Conservation (phyloP, 1,140 invertebrate species). For the Argopecten irradians region DNA sequence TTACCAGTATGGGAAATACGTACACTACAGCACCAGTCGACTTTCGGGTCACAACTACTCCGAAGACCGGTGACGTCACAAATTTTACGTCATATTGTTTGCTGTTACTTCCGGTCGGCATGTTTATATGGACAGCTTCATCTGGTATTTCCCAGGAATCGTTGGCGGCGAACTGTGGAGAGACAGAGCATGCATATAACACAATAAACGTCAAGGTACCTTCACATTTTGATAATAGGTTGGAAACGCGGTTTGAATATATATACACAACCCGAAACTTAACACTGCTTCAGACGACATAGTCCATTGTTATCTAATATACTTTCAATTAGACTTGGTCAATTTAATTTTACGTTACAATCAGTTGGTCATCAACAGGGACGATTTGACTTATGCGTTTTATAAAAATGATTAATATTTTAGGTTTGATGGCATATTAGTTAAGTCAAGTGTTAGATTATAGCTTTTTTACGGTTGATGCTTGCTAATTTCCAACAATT, state of each 20-base stretch:
- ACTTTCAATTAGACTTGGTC: too few relatives aligned
- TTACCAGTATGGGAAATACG: neutral
- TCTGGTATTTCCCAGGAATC: constrained; percentile 55
- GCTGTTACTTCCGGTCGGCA: neutral
- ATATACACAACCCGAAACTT: neutral
- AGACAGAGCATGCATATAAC: neutral
- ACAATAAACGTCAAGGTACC: neutral
- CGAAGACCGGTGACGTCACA: constrained; percentile 48
- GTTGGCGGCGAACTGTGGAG: neutral
- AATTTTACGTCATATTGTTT: constrained; percentile 50
- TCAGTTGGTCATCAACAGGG: too few relatives aligned
- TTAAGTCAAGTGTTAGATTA: too few relatives aligned
- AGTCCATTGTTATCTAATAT: too few relatives aligned
- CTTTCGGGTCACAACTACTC: constrained; percentile 46
- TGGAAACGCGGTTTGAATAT: neutral
- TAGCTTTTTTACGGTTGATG: too few relatives aligned
- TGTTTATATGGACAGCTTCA: constrained; percentile 50
- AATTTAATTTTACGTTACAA: too few relatives aligned
- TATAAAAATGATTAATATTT: too few relatives aligned
- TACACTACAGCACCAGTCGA: constrained; percentile 47
- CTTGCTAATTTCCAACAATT: too few relatives aligned
- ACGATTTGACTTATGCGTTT: too few relatives aligned
- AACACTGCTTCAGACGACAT: neutral
- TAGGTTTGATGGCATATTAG: too few relatives aligned
- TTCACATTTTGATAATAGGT: neutral